Base-by-base conservation (phyloP, 2,888 invertebrate species). In the Acrobasis repandana region DNA sequence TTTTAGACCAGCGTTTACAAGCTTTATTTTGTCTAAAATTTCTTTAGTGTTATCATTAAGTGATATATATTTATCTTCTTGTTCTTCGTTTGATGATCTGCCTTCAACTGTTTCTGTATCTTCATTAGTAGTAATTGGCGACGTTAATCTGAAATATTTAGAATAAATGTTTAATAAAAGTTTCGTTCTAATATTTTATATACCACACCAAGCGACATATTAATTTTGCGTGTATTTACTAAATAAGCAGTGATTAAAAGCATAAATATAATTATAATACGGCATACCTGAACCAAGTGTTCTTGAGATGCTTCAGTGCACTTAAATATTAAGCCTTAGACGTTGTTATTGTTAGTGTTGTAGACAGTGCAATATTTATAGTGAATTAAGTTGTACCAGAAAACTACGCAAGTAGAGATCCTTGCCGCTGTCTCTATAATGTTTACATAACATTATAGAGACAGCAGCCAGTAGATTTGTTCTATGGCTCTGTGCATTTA, bases 1-100 rank as follows among this genome's bases (percentile, higher is more conserved):
- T 73, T 87, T 75, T 5, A 91, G 67, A 18, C 86, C 86, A 52
- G 88, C 85, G 70, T 94, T 94, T 5, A 94, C 85, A 62, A 85
- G 82, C 70, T 88, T 90, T 64, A 94, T 94, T 81, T 93, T 93
- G 47, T 93, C 88, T 34, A 94, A 74, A 61, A 94, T 94, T 38
- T 93, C 90, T 75, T 72, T 77, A 6, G 85, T 81, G 38, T 68
- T 74, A 2, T 72, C 63, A 56, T 79, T 71, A 48, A 67, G 65
- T 18, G 74, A 73, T 66, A 75, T 68, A 67, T 80, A 76, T 66
- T 77, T 76, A 59, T 83, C 78, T 59, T 77, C 71, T 59, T 83
- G 79, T 59, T 77, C 70, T 65, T 73, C 75, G 9, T 71, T 64
- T 20, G 43, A 38, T 6, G n/a, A 16, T 10, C 60, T 70, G 1